Conservation (phyloP, 1,140 invertebrate species). For the Drosophila sproati region DNA sequence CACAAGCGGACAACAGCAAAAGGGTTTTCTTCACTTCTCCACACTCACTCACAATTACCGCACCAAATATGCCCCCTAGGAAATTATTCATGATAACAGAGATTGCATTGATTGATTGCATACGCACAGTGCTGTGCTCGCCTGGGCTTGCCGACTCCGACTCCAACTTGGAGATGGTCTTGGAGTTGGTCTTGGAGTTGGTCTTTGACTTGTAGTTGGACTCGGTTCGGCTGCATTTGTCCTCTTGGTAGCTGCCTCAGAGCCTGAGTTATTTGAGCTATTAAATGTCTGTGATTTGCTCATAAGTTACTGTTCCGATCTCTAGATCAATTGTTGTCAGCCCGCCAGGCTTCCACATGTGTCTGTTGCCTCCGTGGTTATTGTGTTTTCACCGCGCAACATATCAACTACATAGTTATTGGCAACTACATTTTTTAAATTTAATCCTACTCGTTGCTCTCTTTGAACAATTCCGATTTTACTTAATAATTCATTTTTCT, state of each 20-base stretch:
- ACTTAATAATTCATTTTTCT: no score
- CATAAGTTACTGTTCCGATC: constrained; percentile 68
- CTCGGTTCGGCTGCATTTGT: constrained; percentile 10
- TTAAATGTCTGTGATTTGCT: constrained; percentile 76
- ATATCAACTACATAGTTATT: background rate
- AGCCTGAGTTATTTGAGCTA: constrained; percentile 73
- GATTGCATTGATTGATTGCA: constrained; percentile 79
- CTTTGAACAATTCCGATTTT: background rate
- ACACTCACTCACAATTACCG: constrained; percentile 39
- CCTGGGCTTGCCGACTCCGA: constrained; percentile 25
- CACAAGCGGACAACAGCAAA: constrained; percentile 40
- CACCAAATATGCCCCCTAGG: constrained; percentile 72
- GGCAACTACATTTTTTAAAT: background rate
- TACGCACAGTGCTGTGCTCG: background rate
- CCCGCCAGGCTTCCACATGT: constrained; percentile 57
- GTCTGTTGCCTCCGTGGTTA: constrained; percentile 41
- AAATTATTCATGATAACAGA: constrained; percentile 82
- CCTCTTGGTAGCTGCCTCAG: constrained; percentile 36
- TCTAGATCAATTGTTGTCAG: constrained; percentile 68
- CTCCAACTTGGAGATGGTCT: constrained; percentile 12
- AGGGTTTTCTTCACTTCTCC: constrained; percentile 48
- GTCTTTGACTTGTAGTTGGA: background rate
- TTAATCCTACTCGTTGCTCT: background rate
- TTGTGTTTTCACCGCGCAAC: background rate
- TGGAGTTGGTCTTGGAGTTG: background rate